phyloP scores from a whole-genome alignment of 1,140 invertebrate species.

The Drosophila trapezifrons region DNA sequence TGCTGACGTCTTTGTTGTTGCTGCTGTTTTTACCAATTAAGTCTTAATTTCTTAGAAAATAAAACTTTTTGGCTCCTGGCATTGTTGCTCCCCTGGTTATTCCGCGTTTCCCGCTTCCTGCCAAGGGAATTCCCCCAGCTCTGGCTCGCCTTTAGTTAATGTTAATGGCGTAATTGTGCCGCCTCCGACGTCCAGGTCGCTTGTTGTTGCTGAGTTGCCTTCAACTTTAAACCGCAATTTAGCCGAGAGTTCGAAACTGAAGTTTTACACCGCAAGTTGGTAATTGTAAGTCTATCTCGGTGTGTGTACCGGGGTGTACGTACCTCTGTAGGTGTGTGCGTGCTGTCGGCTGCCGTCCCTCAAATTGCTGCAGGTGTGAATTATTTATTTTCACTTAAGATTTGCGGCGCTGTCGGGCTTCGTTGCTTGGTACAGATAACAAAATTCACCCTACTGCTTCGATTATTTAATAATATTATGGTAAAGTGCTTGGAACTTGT shows the following conservation, averaged over 20 bases:
- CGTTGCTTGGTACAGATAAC: not conserved
- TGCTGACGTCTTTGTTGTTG: constrained; percentile 47
- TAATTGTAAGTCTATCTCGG: constrained; percentile 65
- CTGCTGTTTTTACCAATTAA: constrained; percentile 79
- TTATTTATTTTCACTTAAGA: constrained; percentile 84
- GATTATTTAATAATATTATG: not conserved
- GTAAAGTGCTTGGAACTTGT: not conserved
- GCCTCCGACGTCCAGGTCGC: constrained; percentile 51
- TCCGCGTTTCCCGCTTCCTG: constrained; percentile 8
- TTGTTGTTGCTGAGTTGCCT: constrained; percentile 52
- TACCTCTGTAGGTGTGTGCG: constrained; percentile 16
- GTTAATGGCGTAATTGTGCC: constrained; percentile 62
- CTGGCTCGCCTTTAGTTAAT: constrained; percentile 42
- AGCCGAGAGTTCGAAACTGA: constrained; percentile 66
- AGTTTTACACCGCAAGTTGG: constrained; percentile 72
- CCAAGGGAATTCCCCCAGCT: constrained; percentile 36
- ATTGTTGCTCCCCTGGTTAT: constrained; percentile 50
- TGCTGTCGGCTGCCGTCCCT: constrained; percentile 22
- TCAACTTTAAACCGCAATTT: constrained; percentile 78
- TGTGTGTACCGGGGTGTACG: constrained; percentile 14
- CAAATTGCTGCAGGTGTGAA: constrained; percentile 80
- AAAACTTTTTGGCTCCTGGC: constrained; percentile 78
- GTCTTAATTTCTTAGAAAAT: constrained; percentile 83
- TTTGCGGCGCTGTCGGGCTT: constrained; percentile 46
- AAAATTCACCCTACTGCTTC: not conserved